Percentiles rank a stretch among this genome's conserved stretches.
Conservation (phyloP, 2,113 vertebrate species). For the Todiramphus chloris region DNA sequence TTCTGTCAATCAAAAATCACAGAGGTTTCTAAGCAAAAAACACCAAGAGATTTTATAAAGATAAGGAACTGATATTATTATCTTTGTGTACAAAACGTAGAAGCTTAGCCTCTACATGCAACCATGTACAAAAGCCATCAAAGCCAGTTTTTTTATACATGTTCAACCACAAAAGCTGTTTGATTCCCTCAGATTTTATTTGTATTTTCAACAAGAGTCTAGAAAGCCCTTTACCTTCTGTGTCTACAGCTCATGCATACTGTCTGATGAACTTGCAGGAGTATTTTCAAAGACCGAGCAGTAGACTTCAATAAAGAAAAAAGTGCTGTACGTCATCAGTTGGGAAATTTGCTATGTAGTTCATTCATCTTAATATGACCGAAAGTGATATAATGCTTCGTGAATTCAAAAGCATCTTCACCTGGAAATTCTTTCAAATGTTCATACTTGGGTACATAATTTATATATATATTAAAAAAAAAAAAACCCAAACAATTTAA, state of each 20-base stretch:
- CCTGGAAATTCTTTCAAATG: background rate
- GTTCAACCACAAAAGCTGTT: background rate
- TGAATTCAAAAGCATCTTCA: background rate
- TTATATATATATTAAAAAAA: background rate
- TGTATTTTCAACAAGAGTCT: conserved; percentile 34
- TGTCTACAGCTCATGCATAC: background rate
- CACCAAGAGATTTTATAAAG: conserved; percentile 43
- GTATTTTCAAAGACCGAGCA: background rate
- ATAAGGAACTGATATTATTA: conserved; percentile 15
- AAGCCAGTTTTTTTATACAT: background rate
- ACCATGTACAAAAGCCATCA: background rate
- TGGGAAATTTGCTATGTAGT: background rate
- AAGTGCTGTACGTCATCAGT: background rate
- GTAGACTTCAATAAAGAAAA: background rate
- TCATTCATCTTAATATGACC: background rate
- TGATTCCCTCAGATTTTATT: background rate
- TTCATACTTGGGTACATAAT: background rate
- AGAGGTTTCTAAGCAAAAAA: conserved; percentile 43
- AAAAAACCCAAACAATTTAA: background rate
- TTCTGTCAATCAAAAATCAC: conserved; percentile 76
- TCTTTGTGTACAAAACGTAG: background rate
- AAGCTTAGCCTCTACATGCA: background rate
- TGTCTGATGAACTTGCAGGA: background rate
- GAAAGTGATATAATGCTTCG: background rate
- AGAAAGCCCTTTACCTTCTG: background rate